A percentile compares a stretch with the other conserved stretches of the same genome.
phyloP scores from a whole-genome alignment of 2,888 invertebrate genomes.

The Melikaiella ostensackeni region DNA sequence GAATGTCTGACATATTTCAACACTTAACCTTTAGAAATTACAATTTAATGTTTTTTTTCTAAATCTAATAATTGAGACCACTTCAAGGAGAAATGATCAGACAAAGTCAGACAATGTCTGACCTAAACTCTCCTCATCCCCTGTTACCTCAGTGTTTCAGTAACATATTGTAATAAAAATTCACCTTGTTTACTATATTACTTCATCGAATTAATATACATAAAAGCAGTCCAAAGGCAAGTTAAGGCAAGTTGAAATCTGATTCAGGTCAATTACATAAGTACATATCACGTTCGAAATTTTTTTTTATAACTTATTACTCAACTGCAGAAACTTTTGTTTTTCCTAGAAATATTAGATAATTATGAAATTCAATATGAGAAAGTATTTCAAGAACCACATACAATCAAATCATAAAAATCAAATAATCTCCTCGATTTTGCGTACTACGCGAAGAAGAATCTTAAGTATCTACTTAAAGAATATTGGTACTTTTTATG shows the following conservation, averaged over 20 bases:
- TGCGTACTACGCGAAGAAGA: not conserved
- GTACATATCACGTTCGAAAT: not conserved
- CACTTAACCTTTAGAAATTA: not conserved
- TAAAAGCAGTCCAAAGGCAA: not conserved
- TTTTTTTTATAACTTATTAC: not conserved
- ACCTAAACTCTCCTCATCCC: not conserved
- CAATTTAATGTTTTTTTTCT: not conserved
- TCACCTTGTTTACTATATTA: not conserved
- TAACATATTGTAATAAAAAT: not conserved
- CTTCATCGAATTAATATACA: not conserved
- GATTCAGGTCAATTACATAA: not conserved
- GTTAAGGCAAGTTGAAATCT: not conserved
- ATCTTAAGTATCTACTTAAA: conserved; percentile 4
- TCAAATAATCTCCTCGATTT: not conserved
- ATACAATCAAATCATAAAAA: not conserved
- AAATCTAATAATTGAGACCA: not conserved
- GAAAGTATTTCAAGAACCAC: not conserved
- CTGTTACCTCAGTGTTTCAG: not conserved
- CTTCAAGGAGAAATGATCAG: not conserved
- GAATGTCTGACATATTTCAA: not conserved
- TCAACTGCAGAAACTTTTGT: not conserved
- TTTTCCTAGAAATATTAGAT: no score
- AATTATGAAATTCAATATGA: not conserved
- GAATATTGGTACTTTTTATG: conserved; percentile 17
- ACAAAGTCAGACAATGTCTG: not conserved